Conservation (phyloP, 2,113 vertebrate genomes). For the Xenus cinereus region DNA sequence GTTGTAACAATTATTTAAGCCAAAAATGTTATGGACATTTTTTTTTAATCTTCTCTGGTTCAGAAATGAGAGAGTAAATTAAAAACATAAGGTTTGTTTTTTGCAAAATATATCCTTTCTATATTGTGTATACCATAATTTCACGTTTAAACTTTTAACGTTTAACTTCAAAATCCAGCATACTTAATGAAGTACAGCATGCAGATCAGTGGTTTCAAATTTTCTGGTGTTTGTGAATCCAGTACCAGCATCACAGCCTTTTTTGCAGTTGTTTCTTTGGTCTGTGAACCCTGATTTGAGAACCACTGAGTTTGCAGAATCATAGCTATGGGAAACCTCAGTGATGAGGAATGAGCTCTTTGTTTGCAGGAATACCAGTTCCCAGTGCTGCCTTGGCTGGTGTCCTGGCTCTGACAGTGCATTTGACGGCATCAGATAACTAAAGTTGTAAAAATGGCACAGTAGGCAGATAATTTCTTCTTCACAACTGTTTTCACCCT, state of each 20-base stretch:
- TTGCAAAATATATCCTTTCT: neutral
- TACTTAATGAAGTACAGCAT: neutral
- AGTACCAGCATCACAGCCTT: neutral
- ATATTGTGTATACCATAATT: neutral
- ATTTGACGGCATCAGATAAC: constrained; percentile 18
- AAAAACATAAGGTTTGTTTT: neutral
- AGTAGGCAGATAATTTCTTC: constrained; percentile 2
- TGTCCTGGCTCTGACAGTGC: neutral
- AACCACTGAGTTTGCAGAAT: neutral
- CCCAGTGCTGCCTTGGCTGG: neutral
- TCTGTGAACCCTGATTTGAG: neutral
- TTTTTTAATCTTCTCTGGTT: neutral
- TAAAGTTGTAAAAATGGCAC: constrained; percentile 15
- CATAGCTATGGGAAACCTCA: neutral
- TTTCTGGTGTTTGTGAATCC: neutral
- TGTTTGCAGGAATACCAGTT: neutral
- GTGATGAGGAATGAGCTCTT: neutral
- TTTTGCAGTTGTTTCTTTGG: neutral
- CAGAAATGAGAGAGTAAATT: neutral
- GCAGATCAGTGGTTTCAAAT: neutral
- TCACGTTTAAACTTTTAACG: neutral
- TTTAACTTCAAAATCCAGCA: neutral
- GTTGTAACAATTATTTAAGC: neutral
- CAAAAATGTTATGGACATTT: neutral
- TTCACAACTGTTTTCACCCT: constrained; percentile 6